Conservation (phyloP, 1,140 invertebrate species). For the Dendroctonus ponderosae region DNA sequence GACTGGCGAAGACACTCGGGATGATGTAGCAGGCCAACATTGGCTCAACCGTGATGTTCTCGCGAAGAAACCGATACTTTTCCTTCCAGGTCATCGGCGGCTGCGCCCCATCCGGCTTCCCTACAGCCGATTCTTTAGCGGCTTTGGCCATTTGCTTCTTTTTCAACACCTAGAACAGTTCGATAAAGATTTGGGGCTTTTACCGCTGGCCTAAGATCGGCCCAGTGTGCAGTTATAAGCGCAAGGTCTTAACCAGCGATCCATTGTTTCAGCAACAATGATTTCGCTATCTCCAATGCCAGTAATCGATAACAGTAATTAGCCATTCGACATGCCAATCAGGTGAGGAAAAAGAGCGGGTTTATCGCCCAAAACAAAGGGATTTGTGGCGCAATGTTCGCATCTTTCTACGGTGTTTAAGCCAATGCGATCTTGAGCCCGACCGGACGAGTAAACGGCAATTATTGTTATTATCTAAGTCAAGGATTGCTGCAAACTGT, state of each 20-base stretch:
- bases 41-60: constrained; percentile 75
- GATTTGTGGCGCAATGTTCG: too few relatives aligned
- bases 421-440: too few relatives aligned
- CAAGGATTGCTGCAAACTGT: too few relatives aligned
- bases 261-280: constrained; percentile 12
- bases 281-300: constrained; percentile 2
- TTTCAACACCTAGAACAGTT: constrained; percentile 34
- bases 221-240: constrained; percentile 2
- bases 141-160: constrained; percentile 39
- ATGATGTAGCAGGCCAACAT: constrained; percentile 78
- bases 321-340: not conserved
- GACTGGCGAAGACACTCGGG: constrained; percentile 71
- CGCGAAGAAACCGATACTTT: constrained; percentile 57
- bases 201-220: not conserved
- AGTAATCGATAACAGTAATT: constrained; percentile 1
- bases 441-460: too few relatives aligned
- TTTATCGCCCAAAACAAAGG: too few relatives aligned
- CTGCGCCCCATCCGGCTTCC: constrained; percentile 3
- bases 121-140: constrained; percentile 26
- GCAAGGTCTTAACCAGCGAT: constrained; percentile 7
- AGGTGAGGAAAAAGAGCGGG: not conserved
- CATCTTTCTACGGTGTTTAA: too few relatives aligned
- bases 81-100: constrained; percentile 53
- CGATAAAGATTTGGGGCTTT: not conserved
- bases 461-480: too few relatives aligned